These are phyloP conservation scores for Brienomyrus brachyistius DNA, from an alignment of 2,113 vertebrate genomes.

Conservation along the genomic window DNA sequence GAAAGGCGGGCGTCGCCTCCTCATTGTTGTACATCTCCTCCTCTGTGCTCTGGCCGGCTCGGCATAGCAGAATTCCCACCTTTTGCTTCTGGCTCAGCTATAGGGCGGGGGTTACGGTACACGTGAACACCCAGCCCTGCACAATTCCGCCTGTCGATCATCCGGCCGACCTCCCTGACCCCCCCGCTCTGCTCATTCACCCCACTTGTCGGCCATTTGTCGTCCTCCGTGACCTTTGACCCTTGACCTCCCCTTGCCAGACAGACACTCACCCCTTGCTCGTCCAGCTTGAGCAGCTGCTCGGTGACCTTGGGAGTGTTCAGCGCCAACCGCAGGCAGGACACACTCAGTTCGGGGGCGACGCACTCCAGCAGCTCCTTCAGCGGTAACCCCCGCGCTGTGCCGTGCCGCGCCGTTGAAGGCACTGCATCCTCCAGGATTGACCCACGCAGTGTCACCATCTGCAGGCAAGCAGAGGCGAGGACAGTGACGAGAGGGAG, in stretches of 20 bases:
- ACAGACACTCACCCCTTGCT: conserved; percentile 73
- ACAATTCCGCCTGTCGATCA: background rate
- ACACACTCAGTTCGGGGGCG: conserved; percentile 74
- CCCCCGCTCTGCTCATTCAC: background rate
- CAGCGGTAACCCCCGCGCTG: conserved; percentile 72
- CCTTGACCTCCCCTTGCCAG: background rate
- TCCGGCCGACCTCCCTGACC: background rate
- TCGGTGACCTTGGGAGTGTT: conserved; percentile 77
- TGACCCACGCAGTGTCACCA: conserved; percentile 78
- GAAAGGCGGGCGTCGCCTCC: conserved; percentile 72
- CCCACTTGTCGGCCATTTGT: background rate
- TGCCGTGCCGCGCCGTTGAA: conserved; percentile 70
- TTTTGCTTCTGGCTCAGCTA: conserved; percentile 88
- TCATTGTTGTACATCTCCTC: conserved; percentile 99
- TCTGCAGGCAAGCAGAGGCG: conserved; percentile 46
- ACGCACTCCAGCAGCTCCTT: conserved; percentile 81
- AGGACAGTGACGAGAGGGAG: background rate
- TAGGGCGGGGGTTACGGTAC: background rate
- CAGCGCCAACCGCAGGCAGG: conserved; percentile 75
- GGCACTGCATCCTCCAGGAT: conserved; percentile 80
- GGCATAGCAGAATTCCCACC: conserved; percentile 88
- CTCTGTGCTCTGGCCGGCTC: conserved; percentile 82
- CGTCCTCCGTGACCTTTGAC: background rate
- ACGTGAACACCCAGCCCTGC: background rate
- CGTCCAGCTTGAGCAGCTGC: conserved; percentile 89